Evolutionary conservation across 1,140 invertebrate species (phyloP), one percentile per base, ranked within the genome.

Genomic region (Parasteatoda tepidariorum): DNA sequence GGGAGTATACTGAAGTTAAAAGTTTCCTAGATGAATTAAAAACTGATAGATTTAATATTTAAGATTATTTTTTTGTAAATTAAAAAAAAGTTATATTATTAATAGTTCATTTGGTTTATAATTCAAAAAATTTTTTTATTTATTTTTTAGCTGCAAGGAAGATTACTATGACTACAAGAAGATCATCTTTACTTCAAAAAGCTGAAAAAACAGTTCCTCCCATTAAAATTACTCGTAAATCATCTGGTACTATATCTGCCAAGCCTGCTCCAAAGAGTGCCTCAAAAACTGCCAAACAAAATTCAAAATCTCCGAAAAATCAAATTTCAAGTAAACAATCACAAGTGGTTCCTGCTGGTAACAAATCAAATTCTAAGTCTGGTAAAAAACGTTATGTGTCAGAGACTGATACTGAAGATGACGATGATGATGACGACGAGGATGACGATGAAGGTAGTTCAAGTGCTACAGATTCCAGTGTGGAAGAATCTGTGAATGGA

Each of bases 381-480:
- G n/a, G 34, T 2, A 83, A 83, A 55, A 83, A 83, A 26, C 68
- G 38, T 0, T 83, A 83, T 73, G 57, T 83, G 28, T 83, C 81
- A 64, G 81, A 83, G 62, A 83, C 81, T 24, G 81, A 83, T 68
- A 41, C 81, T 0, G 70, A 73, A 31, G 33, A 34, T n/a, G 66
- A 68, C n/a, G 78, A 82, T 61, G 66, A 68, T 11, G 31, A 68
- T 7, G 74, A 66, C 22, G 75, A 79, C 31, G 62, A 79, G 11
- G 67, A 82, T 71, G 78, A 71, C 18, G 81, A 83, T 7, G 81
- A 66, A 64, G 81, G 81, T 54, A 83, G 57, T 28, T 83, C 81
- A 13, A 83, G 81, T 73, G 79, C 81, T 15, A 83, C 81, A n/a
- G 81, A 83, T 66, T 73, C 81, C 11, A 83, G 81, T 71, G 48